Percentiles rank a stretch among this genome's conserved stretches.
Conservation (phyloP, 2,113 vertebrate species). For the Pterophyllum scalare region DNA sequence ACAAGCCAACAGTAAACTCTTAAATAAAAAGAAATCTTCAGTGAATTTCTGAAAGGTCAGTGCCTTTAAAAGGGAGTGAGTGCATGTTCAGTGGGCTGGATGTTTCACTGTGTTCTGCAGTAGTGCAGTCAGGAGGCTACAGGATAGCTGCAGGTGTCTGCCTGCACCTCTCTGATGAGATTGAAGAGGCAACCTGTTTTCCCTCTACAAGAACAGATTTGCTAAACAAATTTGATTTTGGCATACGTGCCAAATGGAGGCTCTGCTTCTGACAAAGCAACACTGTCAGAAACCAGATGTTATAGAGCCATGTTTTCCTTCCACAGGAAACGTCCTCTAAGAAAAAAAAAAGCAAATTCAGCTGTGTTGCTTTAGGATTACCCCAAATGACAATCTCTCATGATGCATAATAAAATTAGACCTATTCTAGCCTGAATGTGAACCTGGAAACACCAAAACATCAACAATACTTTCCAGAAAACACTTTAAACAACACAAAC, state of each 20-base stretch:
- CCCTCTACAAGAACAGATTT: slow-evolving; percentile 24
- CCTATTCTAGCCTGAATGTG: background rate
- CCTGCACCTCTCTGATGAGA: slow-evolving; percentile 1
- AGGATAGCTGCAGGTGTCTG: background rate
- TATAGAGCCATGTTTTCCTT: background rate
- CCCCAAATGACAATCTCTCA: background rate
- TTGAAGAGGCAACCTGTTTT: slow-evolving; percentile 16
- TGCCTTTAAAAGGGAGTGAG: background rate
- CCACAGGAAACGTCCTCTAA: background rate
- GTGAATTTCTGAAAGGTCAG: background rate
- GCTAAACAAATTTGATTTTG: slow-evolving; percentile 34
- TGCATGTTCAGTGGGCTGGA: background rate
- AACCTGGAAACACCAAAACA: background rate
- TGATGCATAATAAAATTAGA: background rate
- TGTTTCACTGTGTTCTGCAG: background rate
- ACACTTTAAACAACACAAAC: slow-evolving; percentile 26
- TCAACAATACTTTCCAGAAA: slow-evolving; percentile 34
- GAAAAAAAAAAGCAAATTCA: background rate
- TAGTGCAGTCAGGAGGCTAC: background rate
- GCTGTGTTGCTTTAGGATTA: background rate
- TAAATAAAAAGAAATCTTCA: slow-evolving; percentile 2
- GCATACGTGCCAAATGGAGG: background rate
- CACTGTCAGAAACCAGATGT: background rate
- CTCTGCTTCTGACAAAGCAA: background rate
- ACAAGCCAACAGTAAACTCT: background rate